A percentile compares a stretch with the other conserved stretches of the same genome.
Evolutionary conservation across 2,888 invertebrate genomes (phyloP).

Genomic region (Ectemnius continuus): DNA sequence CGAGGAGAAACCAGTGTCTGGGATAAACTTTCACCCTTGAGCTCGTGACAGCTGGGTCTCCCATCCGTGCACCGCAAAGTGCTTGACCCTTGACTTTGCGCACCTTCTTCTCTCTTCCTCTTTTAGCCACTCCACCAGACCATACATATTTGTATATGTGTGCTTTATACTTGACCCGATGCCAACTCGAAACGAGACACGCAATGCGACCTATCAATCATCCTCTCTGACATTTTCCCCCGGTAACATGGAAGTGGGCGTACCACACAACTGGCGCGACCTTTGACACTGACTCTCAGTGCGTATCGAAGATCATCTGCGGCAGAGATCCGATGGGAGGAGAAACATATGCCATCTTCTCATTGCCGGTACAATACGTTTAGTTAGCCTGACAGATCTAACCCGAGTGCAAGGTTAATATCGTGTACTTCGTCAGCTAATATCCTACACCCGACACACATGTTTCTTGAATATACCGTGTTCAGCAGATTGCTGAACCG

Average conservation of each 20-base stretch:
- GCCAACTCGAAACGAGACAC: constrained; percentile 45
- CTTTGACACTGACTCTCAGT: constrained; percentile 11
- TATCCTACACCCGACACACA: too few relatives aligned
- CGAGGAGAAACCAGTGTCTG: constrained; percentile 40
- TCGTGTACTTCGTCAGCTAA: not conserved
- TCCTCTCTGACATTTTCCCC: constrained; percentile 56
- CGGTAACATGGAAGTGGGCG: constrained; percentile 26
- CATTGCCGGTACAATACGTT: not conserved
- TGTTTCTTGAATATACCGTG: too few relatives aligned
- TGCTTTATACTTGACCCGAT: constrained; percentile 41
- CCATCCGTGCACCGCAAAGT: constrained; percentile 57
- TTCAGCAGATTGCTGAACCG: too few relatives aligned
- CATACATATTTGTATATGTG: constrained; percentile 5
- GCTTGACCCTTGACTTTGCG: constrained; percentile 66
- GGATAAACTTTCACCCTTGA: constrained; percentile 61
- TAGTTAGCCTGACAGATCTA: not conserved
- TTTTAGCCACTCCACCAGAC: constrained; percentile 37
- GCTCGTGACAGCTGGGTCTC: constrained; percentile 58
- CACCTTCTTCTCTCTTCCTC: constrained; percentile 56
- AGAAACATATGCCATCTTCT: not conserved
- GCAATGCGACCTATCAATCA: constrained; percentile 66
- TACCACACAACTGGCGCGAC: constrained; percentile 11
- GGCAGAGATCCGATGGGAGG: not conserved
- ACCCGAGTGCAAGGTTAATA: not conserved
- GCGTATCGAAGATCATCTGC: constrained; percentile 22